Base-by-base conservation (phyloP, 2,113 vertebrate species). In the Strix uralensis region DNA sequence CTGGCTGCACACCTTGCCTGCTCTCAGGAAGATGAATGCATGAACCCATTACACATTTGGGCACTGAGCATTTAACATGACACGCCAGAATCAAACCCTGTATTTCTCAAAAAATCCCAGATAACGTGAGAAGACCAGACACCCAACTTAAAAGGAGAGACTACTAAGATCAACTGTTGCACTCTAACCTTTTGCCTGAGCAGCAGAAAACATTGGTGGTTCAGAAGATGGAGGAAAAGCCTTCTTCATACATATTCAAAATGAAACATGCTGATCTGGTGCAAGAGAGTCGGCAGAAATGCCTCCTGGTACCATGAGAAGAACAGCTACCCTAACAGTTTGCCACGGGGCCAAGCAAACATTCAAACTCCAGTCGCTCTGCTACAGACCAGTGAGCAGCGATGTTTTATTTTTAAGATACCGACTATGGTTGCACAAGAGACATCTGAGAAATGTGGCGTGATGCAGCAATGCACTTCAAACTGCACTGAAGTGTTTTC, bases 401-500 rank as follows among this genome's bases (percentile, higher is more conserved):
- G n/a, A n/a, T 26, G 23, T 42, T 92, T 94, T 47, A 25, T 83
- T 95, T 83, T 79, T 61, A 57, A 55, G 58, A 29, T 36, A 32
- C 26, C 25, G 36, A 26, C 51, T 70, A 57, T 3, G 78, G 62
- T 5, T 86, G 44, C 86, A 79, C 67, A 59, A 74, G 57, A 95
- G 69, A 55, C 51, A 66, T 34, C 54, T 62, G 75, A 88, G 61
- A 86, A 78, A 66, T 0, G 2, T 3, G 5, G 58, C 42, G 42
- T 34, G 42, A 38, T 81, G 83, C 44, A 78, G 63, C 57, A 94
- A 49, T 77, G 66, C 91, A 77, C 92, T 97, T 94, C 88, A 94
- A 72, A 69, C 54, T 2, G 17, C 1, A 7, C 69, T 92, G 61
- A 92, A 95, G 95, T 89, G 89, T 85, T 79, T 87, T 69, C 91